Evolutionary conservation across 1,140 invertebrate genomes (phyloP).

Genomic region (Proctacanthus coquilletti): DNA sequence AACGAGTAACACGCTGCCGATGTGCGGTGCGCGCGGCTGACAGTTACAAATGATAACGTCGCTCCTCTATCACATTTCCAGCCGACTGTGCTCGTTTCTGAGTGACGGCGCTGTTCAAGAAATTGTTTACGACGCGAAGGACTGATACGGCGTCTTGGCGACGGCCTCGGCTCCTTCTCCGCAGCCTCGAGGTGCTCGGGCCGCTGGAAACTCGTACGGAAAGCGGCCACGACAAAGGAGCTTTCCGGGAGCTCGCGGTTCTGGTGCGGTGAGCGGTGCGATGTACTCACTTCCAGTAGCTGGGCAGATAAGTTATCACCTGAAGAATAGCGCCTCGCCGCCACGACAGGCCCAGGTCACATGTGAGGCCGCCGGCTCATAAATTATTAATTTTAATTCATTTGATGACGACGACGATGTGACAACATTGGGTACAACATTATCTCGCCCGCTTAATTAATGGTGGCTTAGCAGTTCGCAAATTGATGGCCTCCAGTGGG

Average conservation of each 20-base stretch:
- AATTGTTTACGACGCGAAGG: background rate
- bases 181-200: too few relatives aligned
- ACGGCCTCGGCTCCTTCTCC: too few relatives aligned
- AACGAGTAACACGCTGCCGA: too few relatives aligned
- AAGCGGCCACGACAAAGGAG: too few relatives aligned
- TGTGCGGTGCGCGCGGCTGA: too few relatives aligned
- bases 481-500: too few relatives aligned
- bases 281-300: background rate
- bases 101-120: background rate
- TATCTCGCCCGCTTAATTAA: slow-evolving; percentile 1
- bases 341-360: background rate
- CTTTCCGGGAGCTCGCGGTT: background rate
- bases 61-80: background rate
- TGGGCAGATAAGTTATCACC: background rate
- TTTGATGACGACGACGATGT: background rate
- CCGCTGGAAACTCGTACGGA: too few relatives aligned
- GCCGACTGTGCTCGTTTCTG: background rate
- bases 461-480: too few relatives aligned
- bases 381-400: slow-evolving; percentile 1
- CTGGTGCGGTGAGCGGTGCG: background rate
- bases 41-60: background rate
- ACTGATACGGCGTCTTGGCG: background rate
- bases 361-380: background rate
- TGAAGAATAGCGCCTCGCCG: background rate
- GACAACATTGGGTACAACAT: slow-evolving; percentile 1